Evolutionary conservation across 2,797 vertebrate genomes (phyloP), one percentile per base, ranked within the genome.

Genomic region (Denticeps clupeoides): DNA sequence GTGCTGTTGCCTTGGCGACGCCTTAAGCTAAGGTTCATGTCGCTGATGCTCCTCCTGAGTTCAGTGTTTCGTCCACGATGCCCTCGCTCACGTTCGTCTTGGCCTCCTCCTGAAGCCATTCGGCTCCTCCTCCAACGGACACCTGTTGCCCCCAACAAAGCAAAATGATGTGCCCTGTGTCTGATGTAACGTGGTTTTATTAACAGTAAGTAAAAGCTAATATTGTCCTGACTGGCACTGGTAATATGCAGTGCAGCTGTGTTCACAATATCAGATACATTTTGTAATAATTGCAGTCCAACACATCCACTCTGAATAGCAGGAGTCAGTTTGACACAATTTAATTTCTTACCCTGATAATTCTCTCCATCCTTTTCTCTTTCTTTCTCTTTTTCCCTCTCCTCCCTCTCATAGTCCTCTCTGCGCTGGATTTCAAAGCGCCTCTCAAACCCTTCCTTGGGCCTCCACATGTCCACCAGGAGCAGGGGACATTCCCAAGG

Each of bases 401-500:
- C 82, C 35, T 83, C 79, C 60, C 72, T 78, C 58, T 87, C 85
- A 45, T 85, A 85, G 58, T 86, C 89, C 5, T 86, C 82, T 52
- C 82, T 81, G 16, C 82, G 76, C 22, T 88, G 87, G 51, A 94
- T 88, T 76, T 94, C 90, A 66, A 93, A 93, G 32, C 89, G 85
- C 2, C 90, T 81, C 47, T 89, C 90, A 46, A 87, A 91, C 8
- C 90, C 92, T 0, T 87, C 81, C 59, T 90, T 89, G 7, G 87
- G 89, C 52, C 87, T 82, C 92, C 92, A 94, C 75, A 96, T 88
- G 65, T 94, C 91, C 65, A 92, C 86, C 56, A 96, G 78, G 66
- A 93, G 75, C 65, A 96, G 70, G 35, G 91, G 90, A 56, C 91
- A 81, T 78, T 96, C 91, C 52, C 82, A 77, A 26, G 88, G 82